Conservation (phyloP, 2,113 vertebrate species). For the Aspidoscelis tigris region DNA sequence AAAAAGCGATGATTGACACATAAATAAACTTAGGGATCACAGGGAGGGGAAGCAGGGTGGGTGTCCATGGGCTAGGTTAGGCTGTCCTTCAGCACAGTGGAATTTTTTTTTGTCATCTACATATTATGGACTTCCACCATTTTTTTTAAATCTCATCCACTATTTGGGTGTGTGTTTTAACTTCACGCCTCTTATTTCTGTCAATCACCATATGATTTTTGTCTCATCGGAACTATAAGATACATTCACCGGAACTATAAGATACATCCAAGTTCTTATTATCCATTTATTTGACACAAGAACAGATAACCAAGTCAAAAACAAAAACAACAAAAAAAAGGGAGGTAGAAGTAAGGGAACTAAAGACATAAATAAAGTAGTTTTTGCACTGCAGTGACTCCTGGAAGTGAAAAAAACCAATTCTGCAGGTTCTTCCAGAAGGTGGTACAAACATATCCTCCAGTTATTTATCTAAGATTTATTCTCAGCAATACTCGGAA, state of each 20-base stretch:
- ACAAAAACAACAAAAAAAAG: not conserved
- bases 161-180: too few relatives aligned
- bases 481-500: constrained; percentile 89
- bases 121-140: too few relatives aligned
- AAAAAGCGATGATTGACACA: too few relatives aligned
- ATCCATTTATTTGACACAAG: constrained; percentile 28
- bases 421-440: not conserved
- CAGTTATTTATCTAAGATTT: not conserved
- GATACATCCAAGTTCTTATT: not conserved
- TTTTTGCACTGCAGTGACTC: constrained; percentile 1
- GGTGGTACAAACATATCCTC: not conserved
- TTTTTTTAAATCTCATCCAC: too few relatives aligned
- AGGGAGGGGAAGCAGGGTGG: too few relatives aligned
- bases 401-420: not conserved
- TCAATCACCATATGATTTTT: too few relatives aligned
- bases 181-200: too few relatives aligned
- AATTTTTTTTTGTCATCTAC: too few relatives aligned
- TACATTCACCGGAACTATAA: not conserved
- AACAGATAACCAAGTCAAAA: not conserved
- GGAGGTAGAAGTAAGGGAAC: not conserved
- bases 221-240: not conserved
- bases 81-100: too few relatives aligned
- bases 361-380: constrained; percentile 30
- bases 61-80: too few relatives aligned
- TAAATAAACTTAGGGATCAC: too few relatives aligned